These are phyloP conservation scores for Mus minutoides DNA, from an alignment of 2,797 vertebrate species.

Conservation along the genomic window DNA sequence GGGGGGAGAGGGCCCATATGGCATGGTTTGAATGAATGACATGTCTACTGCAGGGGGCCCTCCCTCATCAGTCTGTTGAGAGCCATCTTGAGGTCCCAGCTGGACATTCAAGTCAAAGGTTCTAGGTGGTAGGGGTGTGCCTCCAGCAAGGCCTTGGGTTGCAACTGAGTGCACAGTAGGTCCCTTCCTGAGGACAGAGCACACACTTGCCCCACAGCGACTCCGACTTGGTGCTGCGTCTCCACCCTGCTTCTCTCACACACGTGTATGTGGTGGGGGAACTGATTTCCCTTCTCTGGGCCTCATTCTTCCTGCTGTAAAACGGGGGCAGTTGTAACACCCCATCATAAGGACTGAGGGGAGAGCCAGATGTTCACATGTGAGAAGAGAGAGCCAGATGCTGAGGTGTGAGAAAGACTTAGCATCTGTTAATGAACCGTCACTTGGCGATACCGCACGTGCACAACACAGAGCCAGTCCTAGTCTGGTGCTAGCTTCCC, in stretches of 20 bases:
- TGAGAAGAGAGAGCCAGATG: background rate
- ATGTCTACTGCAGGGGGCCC: background rate
- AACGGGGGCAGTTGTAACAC: background rate
- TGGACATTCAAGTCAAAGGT: background rate
- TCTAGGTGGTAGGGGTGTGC: background rate
- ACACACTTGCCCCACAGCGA: no score
- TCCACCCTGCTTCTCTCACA: background rate
- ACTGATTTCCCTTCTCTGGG: background rate
- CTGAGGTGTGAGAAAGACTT: background rate
- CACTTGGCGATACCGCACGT: background rate
- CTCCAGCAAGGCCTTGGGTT: background rate
- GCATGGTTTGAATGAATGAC: no score
- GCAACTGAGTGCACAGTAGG: background rate
- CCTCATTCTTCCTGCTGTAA: background rate
- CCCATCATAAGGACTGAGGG: rapidly evolving
- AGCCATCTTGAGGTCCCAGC: background rate
- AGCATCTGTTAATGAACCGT: background rate
- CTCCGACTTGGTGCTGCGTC: background rate
- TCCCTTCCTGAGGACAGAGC: background rate
- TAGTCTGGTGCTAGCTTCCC: background rate
- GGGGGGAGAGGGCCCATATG: no score
- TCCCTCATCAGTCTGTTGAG: background rate
- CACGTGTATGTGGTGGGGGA: background rate
- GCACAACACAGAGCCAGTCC: background rate
- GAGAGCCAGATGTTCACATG: background rate